Evolutionary conservation across 2,113 vertebrate genomes (phyloP).

Genomic region (Pelodiscus sinensis): DNA sequence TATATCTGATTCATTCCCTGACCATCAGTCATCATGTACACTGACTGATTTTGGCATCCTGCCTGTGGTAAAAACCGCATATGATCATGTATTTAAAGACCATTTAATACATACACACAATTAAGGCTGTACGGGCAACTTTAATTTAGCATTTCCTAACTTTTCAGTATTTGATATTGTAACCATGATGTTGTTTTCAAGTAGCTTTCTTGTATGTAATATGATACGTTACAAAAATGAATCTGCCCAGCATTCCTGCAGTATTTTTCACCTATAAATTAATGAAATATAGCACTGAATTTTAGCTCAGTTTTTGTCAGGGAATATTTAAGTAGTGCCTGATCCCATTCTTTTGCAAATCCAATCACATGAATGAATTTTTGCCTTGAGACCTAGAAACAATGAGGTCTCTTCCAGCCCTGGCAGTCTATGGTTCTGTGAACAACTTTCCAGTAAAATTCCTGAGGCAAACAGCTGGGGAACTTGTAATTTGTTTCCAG

Average conservation of each 20-base stretch:
- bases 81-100: background rate
- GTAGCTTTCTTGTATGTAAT: too few species aligned
- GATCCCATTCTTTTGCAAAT: background rate
- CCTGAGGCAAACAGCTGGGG: background rate
- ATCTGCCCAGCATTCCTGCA: too few species aligned
- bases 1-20: slow-evolving; percentile 41
- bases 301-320: too few species aligned
- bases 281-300: too few species aligned
- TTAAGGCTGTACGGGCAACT: background rate
- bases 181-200: background rate
- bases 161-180: background rate
- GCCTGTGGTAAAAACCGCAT: background rate
- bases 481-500: background rate
- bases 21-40: accelerated
- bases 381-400: background rate
- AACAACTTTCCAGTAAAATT: background rate
- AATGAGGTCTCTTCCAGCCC: background rate
- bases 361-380: background rate
- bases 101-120: background rate
- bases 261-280: too few species aligned
- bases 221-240: too few species aligned
- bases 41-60: background rate
- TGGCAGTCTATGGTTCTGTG: too few species aligned
- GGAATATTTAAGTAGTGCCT: too few species aligned
- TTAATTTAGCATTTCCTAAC: background rate